phyloP scores from a whole-genome alignment of 1,140 invertebrate genomes.

The Drosophila bocqueti region DNA sequence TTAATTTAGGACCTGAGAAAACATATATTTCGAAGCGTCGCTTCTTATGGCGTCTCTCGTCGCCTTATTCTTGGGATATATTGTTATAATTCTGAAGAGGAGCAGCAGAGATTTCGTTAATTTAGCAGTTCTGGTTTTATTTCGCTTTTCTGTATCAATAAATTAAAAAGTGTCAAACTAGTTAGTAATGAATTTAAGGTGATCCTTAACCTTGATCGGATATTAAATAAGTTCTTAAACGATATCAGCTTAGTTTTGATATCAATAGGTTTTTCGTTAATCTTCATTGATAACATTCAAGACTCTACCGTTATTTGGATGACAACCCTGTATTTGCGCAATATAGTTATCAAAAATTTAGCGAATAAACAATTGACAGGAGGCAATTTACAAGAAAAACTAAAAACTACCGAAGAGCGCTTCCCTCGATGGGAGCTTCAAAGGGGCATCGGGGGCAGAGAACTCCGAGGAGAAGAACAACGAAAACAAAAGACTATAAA shows the following conservation, averaged over 20 bases:
- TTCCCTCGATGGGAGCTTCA: too few relatives aligned
- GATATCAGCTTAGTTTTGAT: background rate
- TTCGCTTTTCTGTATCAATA: too few relatives aligned
- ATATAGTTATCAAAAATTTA: slow-evolving; percentile 1
- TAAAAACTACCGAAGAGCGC: background rate
- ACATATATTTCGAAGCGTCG: slow-evolving; percentile 13
- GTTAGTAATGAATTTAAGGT: background rate
- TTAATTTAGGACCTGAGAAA: slow-evolving; percentile 22
- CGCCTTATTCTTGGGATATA: background rate
- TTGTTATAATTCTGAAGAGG: background rate
- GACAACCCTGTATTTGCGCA: background rate
- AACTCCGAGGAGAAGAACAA: slow-evolving; percentile 35
- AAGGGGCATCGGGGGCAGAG: slow-evolving; percentile 31
- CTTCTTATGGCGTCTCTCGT: slow-evolving; percentile 1
- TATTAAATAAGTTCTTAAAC: too few relatives aligned
- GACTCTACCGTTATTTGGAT: background rate
- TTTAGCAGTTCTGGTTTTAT: background rate
- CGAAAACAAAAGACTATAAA: slow-evolving; percentile 55
- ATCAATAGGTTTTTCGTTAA: background rate
- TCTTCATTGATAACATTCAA: background rate
- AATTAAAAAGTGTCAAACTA: background rate
- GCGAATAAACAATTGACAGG: background rate
- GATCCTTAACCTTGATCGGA: background rate
- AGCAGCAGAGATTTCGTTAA: background rate
- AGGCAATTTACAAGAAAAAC: background rate